Conservation (phyloP, 1,140 invertebrate genomes). For the Pygmarrhopalites habei region DNA sequence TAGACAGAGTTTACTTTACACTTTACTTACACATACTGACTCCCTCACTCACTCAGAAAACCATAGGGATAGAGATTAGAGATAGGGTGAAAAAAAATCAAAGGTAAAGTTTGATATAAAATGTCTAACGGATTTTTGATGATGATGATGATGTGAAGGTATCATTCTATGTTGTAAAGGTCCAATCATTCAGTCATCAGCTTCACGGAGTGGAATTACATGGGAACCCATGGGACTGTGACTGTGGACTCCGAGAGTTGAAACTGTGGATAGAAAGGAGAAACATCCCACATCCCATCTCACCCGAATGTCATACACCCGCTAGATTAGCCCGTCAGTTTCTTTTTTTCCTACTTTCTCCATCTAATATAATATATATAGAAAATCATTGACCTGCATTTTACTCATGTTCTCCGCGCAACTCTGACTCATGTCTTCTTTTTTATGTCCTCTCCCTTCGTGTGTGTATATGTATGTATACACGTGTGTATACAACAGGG, state of each 20-base stretch:
- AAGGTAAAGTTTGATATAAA: no score
- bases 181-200: constrained; percentile 44
- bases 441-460: background rate
- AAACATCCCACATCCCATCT: constrained; percentile 69
- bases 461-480: no score
- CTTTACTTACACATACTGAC: no score
- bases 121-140: no score
- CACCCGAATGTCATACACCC: constrained; percentile 58
- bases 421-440: background rate
- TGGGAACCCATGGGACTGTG: constrained; percentile 85
- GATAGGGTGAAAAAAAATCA: no score
- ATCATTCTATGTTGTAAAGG: no score
- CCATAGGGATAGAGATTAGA: no score
- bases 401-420: background rate
- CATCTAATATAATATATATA: no score
- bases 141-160: no score
- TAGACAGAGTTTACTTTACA: no score
- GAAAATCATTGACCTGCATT: background rate
- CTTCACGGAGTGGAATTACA: constrained; percentile 77
- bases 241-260: constrained; percentile 71
- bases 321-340: constrained; percentile 34
- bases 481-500: constrained; percentile 38
- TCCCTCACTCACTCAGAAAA: no score
- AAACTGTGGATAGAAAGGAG: constrained; percentile 75
- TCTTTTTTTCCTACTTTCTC: constrained; percentile 7